Base-by-base conservation (phyloP, 2,888 invertebrate genomes). In the Apodemia duryi region DNA sequence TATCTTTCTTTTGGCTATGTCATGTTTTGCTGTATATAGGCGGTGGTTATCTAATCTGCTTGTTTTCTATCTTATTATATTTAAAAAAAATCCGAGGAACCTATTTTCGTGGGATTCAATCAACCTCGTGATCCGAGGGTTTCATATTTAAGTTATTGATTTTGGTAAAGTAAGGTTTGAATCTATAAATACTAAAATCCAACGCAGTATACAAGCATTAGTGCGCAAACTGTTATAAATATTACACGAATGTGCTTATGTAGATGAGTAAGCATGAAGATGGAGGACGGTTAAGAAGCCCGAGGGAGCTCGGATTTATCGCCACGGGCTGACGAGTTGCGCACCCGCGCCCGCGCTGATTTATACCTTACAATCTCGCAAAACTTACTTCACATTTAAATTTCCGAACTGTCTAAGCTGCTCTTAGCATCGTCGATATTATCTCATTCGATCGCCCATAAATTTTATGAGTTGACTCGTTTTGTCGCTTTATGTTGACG, bases 361-460 rank as follows among this genome's bases (percentile, higher is more conserved):
- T 91, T 91, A 91, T 91, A 83, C 86, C 81, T 87, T 85, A 83
- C 89, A 91, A 91, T 91, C 91, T 91, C 86, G 86, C 91, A 91
- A 91, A 91, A 91, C 91, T 91, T 91, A 91, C 91, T 91, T 91
- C 91, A 91, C 91, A 91, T 91, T 91, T 91, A 91, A 91, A 91
- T 91, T 91, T 91, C 79, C 91, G 83, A 91, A 91, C 91, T 91
- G 91, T 91, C 91, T 91, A 91, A 91, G 90, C 90, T 88, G 85
- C 83, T 88, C 89, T 90, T 91, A 89, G 91, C 87, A 88, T 87
- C 88, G 84, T 88, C 91, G 88, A 91, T 91, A 91, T 91, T 91
- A 91, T 91, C 91, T 91, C 88, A 88, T 90, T 89, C 91, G 86
- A 91, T 91, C 91, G 91, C 85, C 91, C 84, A 91, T 91, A 91